Conservation (phyloP, 1,140 invertebrate species). For the Cyclargus thomasi region DNA sequence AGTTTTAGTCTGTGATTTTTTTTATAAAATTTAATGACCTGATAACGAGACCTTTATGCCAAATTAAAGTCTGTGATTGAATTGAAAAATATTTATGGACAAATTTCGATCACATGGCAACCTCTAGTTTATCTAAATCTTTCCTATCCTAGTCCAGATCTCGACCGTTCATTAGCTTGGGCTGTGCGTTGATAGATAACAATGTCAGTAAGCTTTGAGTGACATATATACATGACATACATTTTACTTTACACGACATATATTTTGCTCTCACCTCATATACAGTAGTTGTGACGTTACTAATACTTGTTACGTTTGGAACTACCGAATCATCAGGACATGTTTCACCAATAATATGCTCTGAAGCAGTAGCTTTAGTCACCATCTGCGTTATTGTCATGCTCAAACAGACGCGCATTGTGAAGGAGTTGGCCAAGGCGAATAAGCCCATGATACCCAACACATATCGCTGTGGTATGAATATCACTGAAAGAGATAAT, state of each 20-base stretch:
- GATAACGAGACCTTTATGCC: no score
- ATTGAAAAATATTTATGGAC: no score
- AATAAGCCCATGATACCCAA: slow-evolving; percentile 88
- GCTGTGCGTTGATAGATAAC: no score
- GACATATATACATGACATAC: no score
- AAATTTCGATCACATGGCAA: no score
- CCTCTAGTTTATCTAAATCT: no score
- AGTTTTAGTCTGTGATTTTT: no score
- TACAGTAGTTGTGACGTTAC: slow-evolving; percentile 8
- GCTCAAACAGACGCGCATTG: slow-evolving; percentile 90
- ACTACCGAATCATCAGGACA: slow-evolving; percentile 42
- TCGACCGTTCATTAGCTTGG: no score
- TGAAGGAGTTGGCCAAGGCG: slow-evolving; percentile 88
- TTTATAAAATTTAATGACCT: no score
- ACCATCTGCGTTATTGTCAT: slow-evolving; percentile 94
- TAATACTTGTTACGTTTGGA: background rate
- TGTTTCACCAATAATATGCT: slow-evolving; percentile 54
- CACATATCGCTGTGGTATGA: slow-evolving; percentile 83
- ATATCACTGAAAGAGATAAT: slow-evolving; percentile 72
- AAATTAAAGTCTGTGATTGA: no score
- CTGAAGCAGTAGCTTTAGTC: slow-evolving; percentile 33
- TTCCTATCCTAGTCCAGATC: no score
- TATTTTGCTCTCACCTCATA: background rate
- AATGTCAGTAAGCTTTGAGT: no score
- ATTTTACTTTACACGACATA: background rate